A percentile compares a stretch with the other conserved stretches of the same genome.
These are phyloP conservation scores for Embiotoca jacksoni DNA, from an alignment of 2,113 vertebrate species.

Conservation along the genomic window DNA sequence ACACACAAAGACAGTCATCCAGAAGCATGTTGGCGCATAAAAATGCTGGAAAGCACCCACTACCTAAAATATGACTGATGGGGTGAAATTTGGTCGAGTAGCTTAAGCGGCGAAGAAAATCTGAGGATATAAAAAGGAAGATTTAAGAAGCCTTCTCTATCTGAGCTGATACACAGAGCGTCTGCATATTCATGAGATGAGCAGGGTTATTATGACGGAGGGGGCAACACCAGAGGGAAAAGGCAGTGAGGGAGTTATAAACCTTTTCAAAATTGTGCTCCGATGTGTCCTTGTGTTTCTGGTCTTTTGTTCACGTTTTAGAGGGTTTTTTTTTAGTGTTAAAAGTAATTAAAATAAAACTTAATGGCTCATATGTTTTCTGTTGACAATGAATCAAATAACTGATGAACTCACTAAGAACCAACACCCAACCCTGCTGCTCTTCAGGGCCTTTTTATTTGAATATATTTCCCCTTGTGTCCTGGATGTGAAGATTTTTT, in stretches of 20 bases:
- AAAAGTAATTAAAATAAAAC: conserved; percentile 8
- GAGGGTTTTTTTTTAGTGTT: background rate
- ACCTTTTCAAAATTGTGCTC: conserved; percentile 42
- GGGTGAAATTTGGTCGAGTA: conserved; percentile 34
- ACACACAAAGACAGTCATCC: background rate
- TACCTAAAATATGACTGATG: conserved; percentile 41
- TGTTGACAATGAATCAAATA: background rate
- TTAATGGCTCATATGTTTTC: background rate
- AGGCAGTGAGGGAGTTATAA: conserved; percentile 39
- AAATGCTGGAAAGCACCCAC: conserved; percentile 9
- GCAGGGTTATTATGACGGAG: conserved; percentile 55
- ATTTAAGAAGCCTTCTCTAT: conserved; percentile 55
- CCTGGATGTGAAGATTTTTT: background rate
- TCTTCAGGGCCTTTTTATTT: too few species aligned
- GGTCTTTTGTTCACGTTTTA: background rate
- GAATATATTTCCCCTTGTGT: background rate
- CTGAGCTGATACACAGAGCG: conserved; percentile 52
- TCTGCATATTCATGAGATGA: conserved; percentile 71
- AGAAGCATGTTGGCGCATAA: background rate
- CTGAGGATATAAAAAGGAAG: conserved; percentile 34
- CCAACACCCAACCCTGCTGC: background rate
- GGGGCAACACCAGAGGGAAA: conserved; percentile 35
- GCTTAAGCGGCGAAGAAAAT: conserved; percentile 52
- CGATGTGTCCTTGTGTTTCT: background rate
- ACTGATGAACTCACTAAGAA: background rate